Percentiles rank a stretch among this genome's conserved stretches.
Evolutionary conservation across 2,797 vertebrate genomes (phyloP).

Genomic region (Carcharodon carcharias): DNA sequence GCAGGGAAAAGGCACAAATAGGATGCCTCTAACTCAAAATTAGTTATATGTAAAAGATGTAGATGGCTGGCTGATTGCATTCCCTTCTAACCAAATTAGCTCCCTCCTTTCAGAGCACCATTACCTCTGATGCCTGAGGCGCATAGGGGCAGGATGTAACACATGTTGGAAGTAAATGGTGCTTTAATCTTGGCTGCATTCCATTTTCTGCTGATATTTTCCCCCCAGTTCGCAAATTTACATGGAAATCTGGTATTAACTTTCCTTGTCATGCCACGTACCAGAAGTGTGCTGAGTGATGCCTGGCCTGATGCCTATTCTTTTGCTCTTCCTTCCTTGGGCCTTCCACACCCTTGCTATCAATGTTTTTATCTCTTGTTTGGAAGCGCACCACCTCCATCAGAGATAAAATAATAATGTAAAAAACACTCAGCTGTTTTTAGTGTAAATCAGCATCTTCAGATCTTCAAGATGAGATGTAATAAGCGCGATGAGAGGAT

Average conservation of each 20-base stretch:
- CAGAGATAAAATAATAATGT: not conserved
- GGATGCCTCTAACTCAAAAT: not conserved
- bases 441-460: not conserved
- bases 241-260: not conserved
- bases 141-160: not conserved
- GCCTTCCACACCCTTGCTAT: not conserved
- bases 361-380: not conserved
- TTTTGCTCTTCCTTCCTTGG: not conserved
- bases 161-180: not conserved
- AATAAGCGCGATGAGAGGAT: not conserved
- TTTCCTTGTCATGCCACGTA: not conserved
- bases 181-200: not conserved
- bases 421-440: not conserved
- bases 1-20: not conserved
- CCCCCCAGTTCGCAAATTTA: not conserved
- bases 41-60: not conserved
- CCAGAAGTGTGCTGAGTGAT: not conserved
- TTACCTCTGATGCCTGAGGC: not conserved
- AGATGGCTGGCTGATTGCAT: not conserved
- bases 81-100: not conserved
- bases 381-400: not conserved
- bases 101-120: not conserved
- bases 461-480: not conserved
- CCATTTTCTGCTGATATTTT: not conserved
- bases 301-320: not conserved